Evolutionary conservation across 2,888 invertebrate genomes (phyloP).

Genomic region (Scaptomyza cyrtandrae): DNA sequence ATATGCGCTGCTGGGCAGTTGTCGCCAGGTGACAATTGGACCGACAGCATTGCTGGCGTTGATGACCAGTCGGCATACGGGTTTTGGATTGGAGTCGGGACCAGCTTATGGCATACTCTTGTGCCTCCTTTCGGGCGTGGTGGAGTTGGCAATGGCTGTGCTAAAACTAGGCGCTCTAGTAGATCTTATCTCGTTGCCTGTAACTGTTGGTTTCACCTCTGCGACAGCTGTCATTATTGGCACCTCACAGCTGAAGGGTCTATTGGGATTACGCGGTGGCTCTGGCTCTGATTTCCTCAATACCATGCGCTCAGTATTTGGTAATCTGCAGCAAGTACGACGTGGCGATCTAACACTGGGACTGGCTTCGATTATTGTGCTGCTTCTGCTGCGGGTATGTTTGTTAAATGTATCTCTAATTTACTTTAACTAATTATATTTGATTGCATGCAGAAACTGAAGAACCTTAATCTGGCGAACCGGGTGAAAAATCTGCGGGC

Average conservation of each 20-base stretch:
- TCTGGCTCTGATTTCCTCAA: constrained; percentile 90
- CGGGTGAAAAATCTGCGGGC: constrained; percentile 76
- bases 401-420: neutral
- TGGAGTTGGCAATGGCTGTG: constrained; percentile 92
- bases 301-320: constrained; percentile 89
- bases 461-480: constrained; percentile 64
- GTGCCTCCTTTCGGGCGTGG: constrained; percentile 92
- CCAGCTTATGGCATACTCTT: constrained; percentile 92
- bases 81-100: constrained; percentile 84
- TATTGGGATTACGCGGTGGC: constrained; percentile 90
- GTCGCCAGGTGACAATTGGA: constrained; percentile 94
- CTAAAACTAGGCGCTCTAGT: constrained; percentile 93
- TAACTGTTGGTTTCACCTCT: constrained; percentile 95
- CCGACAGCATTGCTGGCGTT: constrained; percentile 96
- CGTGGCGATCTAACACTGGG: constrained; percentile 90
- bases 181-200: constrained; percentile 95
- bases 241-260: constrained; percentile 91
- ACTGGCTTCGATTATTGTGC: constrained; percentile 88
- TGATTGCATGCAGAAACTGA: constrained; percentile 65
- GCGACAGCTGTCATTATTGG: constrained; percentile 96
- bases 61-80: constrained; percentile 90
- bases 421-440: neutral
- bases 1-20: constrained; percentile 95
- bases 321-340: constrained; percentile 89
- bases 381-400: constrained; percentile 91